phyloP scores from a whole-genome alignment of 2,888 invertebrate genomes.

The Acanthoscelides obtectus region DNA sequence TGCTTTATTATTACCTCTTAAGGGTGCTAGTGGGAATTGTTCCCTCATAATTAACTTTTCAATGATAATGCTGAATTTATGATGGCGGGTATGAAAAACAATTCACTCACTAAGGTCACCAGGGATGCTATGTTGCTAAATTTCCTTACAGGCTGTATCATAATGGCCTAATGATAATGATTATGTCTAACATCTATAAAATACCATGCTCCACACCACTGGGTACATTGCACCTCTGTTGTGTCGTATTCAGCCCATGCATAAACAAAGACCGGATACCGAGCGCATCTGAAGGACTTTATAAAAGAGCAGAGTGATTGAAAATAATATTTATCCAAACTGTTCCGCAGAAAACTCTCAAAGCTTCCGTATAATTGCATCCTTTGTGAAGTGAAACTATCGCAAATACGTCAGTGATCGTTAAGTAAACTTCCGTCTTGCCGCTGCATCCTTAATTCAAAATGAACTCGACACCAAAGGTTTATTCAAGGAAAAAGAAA shows the following conservation, averaged over 20 bases:
- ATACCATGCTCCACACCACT: no score
- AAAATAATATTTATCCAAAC: neutral
- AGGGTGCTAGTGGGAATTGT: no score
- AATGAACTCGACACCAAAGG: neutral
- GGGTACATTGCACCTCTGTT: no score
- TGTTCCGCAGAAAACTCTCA: neutral
- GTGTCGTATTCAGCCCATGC: neutral
- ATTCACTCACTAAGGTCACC: no score
- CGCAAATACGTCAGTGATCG: neutral
- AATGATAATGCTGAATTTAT: no score
- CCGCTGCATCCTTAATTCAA: neutral
- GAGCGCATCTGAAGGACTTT: neutral
- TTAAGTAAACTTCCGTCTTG: neutral
- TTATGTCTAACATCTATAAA: no score
- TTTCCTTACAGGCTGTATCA: no score
- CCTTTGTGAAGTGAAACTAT: neutral
- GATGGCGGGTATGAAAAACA: no score
- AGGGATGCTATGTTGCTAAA: no score
- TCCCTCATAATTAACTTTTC: no score
- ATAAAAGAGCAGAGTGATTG: neutral
- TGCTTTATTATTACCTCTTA: no score
- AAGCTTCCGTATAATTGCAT: neutral
- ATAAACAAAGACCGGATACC: neutral
- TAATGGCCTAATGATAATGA: no score
- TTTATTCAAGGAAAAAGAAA: neutral